Conservation (phyloP, 2,888 invertebrate genomes). For the Norana najaformis region DNA sequence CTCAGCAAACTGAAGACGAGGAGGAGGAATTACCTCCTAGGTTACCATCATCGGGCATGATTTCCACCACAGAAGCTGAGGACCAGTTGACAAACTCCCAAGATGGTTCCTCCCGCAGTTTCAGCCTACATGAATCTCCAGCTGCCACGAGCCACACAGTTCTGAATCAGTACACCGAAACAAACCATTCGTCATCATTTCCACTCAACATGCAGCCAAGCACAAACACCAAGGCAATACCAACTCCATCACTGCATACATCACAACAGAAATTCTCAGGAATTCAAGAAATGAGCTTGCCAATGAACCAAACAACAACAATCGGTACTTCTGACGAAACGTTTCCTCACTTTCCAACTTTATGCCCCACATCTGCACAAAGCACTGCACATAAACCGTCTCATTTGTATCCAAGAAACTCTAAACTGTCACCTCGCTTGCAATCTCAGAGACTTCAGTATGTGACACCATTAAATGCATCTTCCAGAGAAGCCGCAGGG, state of each 20-base stretch:
- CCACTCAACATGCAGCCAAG: not conserved
- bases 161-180: not conserved
- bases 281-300: not conserved
- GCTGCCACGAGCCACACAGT: not conserved
- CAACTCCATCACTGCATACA: not conserved
- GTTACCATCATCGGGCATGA: too few species aligned
- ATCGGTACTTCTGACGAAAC: not conserved
- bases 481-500: not conserved
- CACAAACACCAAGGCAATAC: not conserved
- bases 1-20: not conserved
- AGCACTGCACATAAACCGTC: not conserved
- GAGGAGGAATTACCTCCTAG: not conserved
- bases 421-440: not conserved
- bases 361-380: not conserved
- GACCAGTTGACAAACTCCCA: not conserved
- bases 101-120: not conserved
- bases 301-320: not conserved
- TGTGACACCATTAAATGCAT: not conserved
- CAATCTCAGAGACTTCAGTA: not conserved
- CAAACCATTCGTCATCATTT: not conserved
- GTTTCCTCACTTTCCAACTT: not conserved
- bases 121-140: not conserved
- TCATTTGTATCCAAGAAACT: not conserved
- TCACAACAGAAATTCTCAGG: not conserved
- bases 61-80: not conserved